These are phyloP conservation scores for Apis florea DNA, from an alignment of 1,140 invertebrate genomes.

Conservation along the genomic window DNA sequence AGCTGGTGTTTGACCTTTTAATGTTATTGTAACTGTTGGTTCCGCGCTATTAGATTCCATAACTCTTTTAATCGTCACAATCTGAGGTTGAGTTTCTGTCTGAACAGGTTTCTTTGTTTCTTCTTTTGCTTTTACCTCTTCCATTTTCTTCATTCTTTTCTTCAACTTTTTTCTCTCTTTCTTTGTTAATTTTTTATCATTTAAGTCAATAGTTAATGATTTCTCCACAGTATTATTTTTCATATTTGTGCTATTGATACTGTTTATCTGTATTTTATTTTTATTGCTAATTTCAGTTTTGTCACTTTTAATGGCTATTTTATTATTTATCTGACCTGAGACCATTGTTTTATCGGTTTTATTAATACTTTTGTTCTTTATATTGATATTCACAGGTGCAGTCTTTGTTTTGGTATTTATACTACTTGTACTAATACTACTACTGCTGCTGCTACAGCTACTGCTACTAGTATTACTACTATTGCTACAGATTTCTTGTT, in stretches of 20 bases:
- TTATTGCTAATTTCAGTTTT: slow-evolving; percentile 51
- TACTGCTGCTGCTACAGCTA: slow-evolving; percentile 47
- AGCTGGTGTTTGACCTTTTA: slow-evolving; percentile 87
- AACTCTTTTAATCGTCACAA: slow-evolving; percentile 87
- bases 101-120: slow-evolving; percentile 67
- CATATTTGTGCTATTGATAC: slow-evolving; percentile 15
- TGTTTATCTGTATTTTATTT: slow-evolving; percentile 24
- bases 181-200: slow-evolving; percentile 73
- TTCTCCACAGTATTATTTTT: slow-evolving; percentile 42
- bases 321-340: slow-evolving; percentile 56
- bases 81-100: slow-evolving; percentile 81
- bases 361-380: slow-evolving; percentile 56
- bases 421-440: slow-evolving; percentile 53
- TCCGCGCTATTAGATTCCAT: slow-evolving; percentile 84
- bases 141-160: slow-evolving; percentile 72
- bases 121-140: slow-evolving; percentile 68
- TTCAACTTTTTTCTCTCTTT: slow-evolving; percentile 76
- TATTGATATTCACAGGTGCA: slow-evolving; percentile 49
- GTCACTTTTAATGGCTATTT: slow-evolving; percentile 49
- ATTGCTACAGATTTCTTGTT: slow-evolving; percentile 63
- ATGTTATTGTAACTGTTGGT: slow-evolving; percentile 88
- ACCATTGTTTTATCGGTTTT: slow-evolving; percentile 39
- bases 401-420: slow-evolving; percentile 58
- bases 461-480: slow-evolving; percentile 52
- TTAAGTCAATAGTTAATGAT: slow-evolving; percentile 12